phyloP scores from a whole-genome alignment of 1,140 invertebrate species.

The Habropoda laboriosa region DNA sequence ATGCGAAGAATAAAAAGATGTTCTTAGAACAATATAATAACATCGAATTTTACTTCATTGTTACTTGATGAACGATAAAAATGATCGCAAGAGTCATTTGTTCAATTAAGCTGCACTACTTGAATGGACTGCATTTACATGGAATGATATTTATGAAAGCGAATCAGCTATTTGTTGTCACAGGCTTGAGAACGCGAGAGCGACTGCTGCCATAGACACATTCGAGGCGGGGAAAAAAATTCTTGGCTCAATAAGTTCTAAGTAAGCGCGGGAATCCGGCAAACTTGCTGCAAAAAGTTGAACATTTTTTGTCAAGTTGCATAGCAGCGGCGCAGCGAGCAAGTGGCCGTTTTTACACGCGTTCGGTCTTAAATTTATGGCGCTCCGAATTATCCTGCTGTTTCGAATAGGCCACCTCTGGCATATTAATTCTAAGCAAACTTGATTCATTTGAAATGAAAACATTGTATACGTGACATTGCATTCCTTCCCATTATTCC shows the following conservation, averaged over 20 bases:
- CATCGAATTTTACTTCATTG: too few species aligned
- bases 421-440: conserved; percentile 40
- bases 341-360: conserved; percentile 37
- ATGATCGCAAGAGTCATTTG: too few species aligned
- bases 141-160: too few species aligned
- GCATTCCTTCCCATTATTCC: neutral
- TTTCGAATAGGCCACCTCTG: conserved; percentile 28
- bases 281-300: conserved; percentile 59
- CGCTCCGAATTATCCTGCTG: conserved; percentile 36
- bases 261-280: conserved; percentile 63
- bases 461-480: neutral
- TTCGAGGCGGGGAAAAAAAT: conserved; percentile 28
- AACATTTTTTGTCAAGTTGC: conserved; percentile 58
- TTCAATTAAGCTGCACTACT: too few species aligned
- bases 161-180: neutral
- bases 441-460: neutral
- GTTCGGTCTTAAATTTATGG: conserved; percentile 45
- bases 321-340: conserved; percentile 55
- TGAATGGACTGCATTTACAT: too few species aligned
- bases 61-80: too few species aligned
- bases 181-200: neutral
- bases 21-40: too few species aligned
- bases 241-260: conserved; percentile 63
- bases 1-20: too few species aligned
- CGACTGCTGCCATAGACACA: neutral